Percentiles rank a stretch among this genome's conserved stretches.
Evolutionary conservation across 1,140 invertebrate genomes (phyloP).

Genomic region (Calycopis cecrops): DNA sequence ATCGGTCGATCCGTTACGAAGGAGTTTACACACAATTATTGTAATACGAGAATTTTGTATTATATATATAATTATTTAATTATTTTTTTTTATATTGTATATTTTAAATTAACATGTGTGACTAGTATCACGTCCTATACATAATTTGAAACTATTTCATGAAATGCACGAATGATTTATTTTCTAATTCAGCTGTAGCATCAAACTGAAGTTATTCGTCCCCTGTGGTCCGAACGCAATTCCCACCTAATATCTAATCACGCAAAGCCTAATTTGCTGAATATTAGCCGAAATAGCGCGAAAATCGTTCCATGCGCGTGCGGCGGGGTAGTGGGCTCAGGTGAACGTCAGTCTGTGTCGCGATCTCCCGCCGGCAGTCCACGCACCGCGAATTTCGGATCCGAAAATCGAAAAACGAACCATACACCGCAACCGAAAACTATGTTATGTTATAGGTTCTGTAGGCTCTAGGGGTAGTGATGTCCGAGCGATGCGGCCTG

Average conservation of each 20-base stretch:
- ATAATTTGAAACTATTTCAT: neutral
- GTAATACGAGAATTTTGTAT: too few relatives aligned
- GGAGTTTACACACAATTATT: too few relatives aligned
- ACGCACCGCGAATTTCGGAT: slow-evolving; percentile 56
- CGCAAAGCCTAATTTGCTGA: slow-evolving; percentile 65
- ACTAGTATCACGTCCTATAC: too few relatives aligned
- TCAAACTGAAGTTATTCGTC: too few relatives aligned
- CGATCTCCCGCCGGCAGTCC: slow-evolving; percentile 63
- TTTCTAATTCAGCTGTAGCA: too few relatives aligned
- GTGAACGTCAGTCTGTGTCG: slow-evolving; percentile 63
- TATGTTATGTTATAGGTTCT: neutral
- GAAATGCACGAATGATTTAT: neutral
- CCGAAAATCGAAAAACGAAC: slow-evolving; percentile 36
- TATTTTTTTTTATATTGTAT: too few relatives aligned
- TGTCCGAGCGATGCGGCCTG: slow-evolving; percentile 78
- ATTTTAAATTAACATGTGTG: too few relatives aligned
- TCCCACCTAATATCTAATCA: slow-evolving; percentile 49
- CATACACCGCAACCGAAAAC: slow-evolving; percentile 24
- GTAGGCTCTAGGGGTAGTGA: slow-evolving; percentile 37
- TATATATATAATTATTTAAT: too few relatives aligned
- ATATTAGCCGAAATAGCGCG: slow-evolving; percentile 73
- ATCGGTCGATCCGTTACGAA: too few relatives aligned
- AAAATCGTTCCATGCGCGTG: slow-evolving; percentile 69
- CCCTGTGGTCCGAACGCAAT: too few relatives aligned
- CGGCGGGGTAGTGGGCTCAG: slow-evolving; percentile 52